phyloP scores from a whole-genome alignment of 2,888 invertebrate genomes.

The Macrophya alboannulata region DNA sequence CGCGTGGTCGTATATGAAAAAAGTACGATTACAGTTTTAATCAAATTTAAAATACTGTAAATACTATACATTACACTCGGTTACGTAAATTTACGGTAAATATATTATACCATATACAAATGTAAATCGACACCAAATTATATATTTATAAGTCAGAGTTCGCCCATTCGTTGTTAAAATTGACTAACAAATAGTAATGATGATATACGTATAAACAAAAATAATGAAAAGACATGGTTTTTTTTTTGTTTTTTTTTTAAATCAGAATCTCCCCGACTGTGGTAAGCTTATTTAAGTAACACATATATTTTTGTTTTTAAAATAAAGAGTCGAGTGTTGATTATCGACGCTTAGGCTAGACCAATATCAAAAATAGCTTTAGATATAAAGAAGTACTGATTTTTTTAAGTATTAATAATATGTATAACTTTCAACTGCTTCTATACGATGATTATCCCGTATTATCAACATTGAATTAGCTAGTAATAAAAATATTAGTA shows the following conservation, averaged over 20 bases:
- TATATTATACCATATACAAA: neutral
- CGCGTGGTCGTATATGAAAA: neutral
- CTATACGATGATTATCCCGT: neutral
- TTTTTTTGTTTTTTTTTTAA: neutral
- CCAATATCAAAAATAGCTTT: constrained; percentile 19
- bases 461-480: neutral
- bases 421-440: neutral
- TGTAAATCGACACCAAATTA: constrained; percentile 48
- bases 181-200: neutral
- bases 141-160: constrained; percentile 40
- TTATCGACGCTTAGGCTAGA: neutral
- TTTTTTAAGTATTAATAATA: constrained; percentile 42
- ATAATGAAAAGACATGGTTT: neutral
- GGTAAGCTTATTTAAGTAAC: neutral
- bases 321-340: constrained; percentile 11
- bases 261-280: neutral
- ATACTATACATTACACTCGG: neutral
- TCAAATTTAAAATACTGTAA: constrained; percentile 30
- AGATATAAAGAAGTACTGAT: constrained; percentile 49
- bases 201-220: neutral
- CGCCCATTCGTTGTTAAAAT: neutral
- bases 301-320: neutral
- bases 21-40: constrained; percentile 1
- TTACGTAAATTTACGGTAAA: neutral
- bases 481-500: neutral